These are phyloP conservation scores for Xestoiulus laeticollis DNA, from an alignment of 2,888 invertebrate species.

Conservation along the genomic window DNA sequence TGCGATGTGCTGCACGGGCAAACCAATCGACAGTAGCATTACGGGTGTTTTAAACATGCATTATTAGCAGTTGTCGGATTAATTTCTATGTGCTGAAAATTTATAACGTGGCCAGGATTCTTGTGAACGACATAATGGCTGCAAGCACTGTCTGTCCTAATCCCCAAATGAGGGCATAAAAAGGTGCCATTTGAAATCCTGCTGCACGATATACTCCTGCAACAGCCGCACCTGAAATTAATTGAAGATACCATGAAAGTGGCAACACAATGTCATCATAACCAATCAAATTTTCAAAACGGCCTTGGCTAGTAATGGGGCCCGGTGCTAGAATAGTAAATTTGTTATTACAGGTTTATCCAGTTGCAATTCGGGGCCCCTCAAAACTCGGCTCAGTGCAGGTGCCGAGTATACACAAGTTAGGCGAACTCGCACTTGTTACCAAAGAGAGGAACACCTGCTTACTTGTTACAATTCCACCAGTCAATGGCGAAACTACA, in stretches of 20 bases:
- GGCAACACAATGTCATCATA: background rate
- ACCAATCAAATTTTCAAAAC: background rate
- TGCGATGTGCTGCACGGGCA: too few relatives aligned
- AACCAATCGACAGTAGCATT: background rate
- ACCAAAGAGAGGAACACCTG: too few relatives aligned
- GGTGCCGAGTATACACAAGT: too few relatives aligned
- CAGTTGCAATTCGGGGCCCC: too few relatives aligned
- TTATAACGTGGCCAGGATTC: constrained; percentile 91
- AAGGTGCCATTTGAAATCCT: constrained; percentile 85
- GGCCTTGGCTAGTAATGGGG: too few relatives aligned
- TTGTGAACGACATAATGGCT: constrained; percentile 89
- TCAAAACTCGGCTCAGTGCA: too few relatives aligned
- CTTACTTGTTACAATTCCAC: constrained; percentile 82
- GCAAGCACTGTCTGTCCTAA: constrained; percentile 90
- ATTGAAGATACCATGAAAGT: background rate
- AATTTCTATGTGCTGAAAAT: background rate
- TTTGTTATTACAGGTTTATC: too few relatives aligned
- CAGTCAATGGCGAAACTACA: constrained; percentile 84
- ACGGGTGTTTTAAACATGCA: background rate
- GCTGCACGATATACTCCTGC: constrained; percentile 94
- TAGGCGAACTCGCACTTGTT: too few relatives aligned
- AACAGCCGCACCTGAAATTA: constrained; percentile 75
- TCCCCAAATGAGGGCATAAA: constrained; percentile 94
- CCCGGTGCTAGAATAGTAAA: too few relatives aligned
- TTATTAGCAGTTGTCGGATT: background rate